These are phyloP conservation scores for Aradophagus sp. DNA, from an alignment of 1,140 invertebrate species.

Conservation along the genomic window DNA sequence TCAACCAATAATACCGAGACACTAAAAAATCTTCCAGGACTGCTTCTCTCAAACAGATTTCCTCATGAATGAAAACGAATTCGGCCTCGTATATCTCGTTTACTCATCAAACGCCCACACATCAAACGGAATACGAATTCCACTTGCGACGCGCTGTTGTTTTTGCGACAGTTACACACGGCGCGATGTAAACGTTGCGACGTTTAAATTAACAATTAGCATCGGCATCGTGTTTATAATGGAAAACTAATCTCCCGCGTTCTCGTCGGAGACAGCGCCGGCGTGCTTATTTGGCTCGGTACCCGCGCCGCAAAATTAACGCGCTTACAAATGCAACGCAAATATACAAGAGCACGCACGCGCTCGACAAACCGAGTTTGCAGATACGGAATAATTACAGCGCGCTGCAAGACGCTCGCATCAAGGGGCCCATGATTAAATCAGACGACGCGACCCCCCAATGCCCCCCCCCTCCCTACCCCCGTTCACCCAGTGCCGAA, in stretches of 20 bases:
- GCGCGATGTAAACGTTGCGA: conserved; percentile 13
- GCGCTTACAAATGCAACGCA: conserved; percentile 55
- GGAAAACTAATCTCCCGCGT: conserved; percentile 57
- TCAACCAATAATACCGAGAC: too few relatives aligned
- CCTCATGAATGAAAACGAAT: too few relatives aligned
- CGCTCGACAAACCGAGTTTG: conserved; percentile 46
- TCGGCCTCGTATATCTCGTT: too few relatives aligned
- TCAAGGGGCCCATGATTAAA: conserved; percentile 58
- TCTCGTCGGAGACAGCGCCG: conserved; percentile 40
- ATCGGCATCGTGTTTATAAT: conserved; percentile 52
- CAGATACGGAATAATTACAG: conserved; percentile 59
- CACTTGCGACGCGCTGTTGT: too few relatives aligned
- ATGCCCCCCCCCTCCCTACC: not conserved
- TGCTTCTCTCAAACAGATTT: too few relatives aligned
- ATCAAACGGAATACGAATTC: too few relatives aligned
- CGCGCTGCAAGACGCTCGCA: conserved; percentile 55
- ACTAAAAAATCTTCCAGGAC: too few relatives aligned
- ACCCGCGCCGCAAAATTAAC: conserved; percentile 54
- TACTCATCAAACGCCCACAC: too few relatives aligned
- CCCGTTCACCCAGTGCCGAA: not conserved
- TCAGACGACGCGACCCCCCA: conserved; percentile 54
- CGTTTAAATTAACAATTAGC: conserved; percentile 46
- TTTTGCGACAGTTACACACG: too few relatives aligned
- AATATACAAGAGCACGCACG: conserved; percentile 55
- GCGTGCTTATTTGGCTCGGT: conserved; percentile 52